Conservation (phyloP, 2,113 vertebrate genomes). For the Prolemur simus region DNA sequence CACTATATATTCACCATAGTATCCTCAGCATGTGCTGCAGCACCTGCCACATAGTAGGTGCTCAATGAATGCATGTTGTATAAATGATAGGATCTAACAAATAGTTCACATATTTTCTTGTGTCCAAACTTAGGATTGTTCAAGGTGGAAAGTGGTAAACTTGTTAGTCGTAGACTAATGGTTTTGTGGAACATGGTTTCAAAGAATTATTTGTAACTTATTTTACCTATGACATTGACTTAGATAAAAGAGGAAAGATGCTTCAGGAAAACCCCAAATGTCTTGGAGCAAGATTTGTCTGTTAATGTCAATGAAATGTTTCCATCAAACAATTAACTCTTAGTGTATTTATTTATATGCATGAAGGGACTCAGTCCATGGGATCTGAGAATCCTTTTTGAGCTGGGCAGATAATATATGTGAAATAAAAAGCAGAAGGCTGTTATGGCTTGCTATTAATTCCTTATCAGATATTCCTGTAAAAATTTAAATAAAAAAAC, state of each 20-base stretch:
- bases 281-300: neutral
- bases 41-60: neutral
- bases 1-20: neutral
- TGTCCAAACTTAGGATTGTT: neutral
- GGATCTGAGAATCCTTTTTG: neutral
- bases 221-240: neutral
- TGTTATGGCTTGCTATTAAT: conserved; percentile 34
- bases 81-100: neutral
- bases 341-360: neutral
- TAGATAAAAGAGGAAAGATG: neutral
- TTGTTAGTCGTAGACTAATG: neutral
- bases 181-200: neutral
- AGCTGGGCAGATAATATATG: neutral
- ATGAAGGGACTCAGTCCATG: neutral
- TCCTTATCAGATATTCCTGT: conserved; percentile 23
- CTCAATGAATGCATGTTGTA: neutral
- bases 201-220: neutral
- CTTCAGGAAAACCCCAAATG: neutral
- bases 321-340: neutral
- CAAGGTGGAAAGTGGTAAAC: neutral
- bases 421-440: conserved; percentile 27
- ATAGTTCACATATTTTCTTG: neutral
- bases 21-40: neutral
- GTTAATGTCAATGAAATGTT: neutral
- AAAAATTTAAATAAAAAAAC: conserved; percentile 74